Conservation (phyloP, 2,797 vertebrate species). For the Neosalanx taihuensis region DNA sequence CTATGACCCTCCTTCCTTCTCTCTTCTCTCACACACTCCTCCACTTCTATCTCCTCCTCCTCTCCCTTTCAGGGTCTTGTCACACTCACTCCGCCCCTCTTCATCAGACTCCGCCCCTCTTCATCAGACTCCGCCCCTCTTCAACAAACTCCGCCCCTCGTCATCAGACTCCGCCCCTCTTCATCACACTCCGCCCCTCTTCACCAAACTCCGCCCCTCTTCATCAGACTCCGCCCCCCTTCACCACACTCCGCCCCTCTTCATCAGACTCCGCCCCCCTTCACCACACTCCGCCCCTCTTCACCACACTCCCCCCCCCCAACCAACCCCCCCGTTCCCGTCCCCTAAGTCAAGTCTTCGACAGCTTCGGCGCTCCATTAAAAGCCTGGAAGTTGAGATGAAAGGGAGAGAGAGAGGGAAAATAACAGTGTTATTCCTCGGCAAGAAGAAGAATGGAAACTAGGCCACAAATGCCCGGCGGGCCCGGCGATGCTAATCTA, state of each 20-base stretch:
- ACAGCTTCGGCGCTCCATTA: constrained; percentile 26
- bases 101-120: neutral
- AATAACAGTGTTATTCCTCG: constrained; percentile 35
- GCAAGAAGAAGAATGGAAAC: constrained; percentile 53
- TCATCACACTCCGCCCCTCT: constrained; percentile 28
- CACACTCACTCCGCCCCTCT: constrained; percentile 32
- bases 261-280: neutral
- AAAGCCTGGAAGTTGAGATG: constrained; percentile 37
- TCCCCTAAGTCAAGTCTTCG: constrained; percentile 34
- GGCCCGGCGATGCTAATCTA: constrained; percentile 73
- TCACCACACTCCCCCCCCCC: constrained; percentile 32
- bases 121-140: no score
- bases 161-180: neutral
- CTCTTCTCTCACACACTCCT: constrained; percentile 16
- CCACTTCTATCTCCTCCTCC: neutral
- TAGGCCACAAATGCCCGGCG: constrained; percentile 75
- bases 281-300: constrained; percentile 27
- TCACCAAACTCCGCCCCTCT: neutral
- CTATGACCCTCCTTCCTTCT: constrained; percentile 15
- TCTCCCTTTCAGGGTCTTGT: constrained; percentile 29
- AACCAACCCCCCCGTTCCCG: constrained; percentile 30
- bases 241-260: constrained; percentile 13
- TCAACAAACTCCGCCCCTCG: constrained; percentile 13
- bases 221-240: constrained; percentile 20
- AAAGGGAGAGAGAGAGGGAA: constrained; percentile 19